Base-by-base conservation (phyloP, 92 coral and sea anemone species). In the Pocillopora grandis region DNA sequence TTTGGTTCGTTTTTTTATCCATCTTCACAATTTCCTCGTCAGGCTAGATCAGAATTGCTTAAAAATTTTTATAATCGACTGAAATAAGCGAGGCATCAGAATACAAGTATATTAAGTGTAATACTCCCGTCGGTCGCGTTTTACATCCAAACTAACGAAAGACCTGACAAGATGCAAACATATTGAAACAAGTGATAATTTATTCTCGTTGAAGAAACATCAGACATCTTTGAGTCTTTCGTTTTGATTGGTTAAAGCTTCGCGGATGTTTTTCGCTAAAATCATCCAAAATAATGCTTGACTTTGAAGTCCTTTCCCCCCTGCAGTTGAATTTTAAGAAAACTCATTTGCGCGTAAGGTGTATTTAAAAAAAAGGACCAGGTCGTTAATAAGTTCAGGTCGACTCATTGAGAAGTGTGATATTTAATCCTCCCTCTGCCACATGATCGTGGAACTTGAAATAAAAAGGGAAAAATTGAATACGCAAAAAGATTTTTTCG, bases 231-330 rank as follows among this genome's bases (percentile, higher is more conserved):
- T 37, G 5, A 68, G 55, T 11, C 16, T 21, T 17, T 37, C 18
- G 19, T 70, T 70, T 19, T 35, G 42, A 33, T 70, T 20, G 55
- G 75, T 36, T 70, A 70, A 20, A 36, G 23, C 42, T 3, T 70
- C 75, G n/a, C 75, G 3, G 21, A 70, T 37, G 13, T 23, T 79
- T 49, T 79, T 65, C 14, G 49, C 83, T 42, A 37, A 79, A 48
- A 66, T 27, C 66, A 66, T 66, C 42, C 58, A 49, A 77, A 42
- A 18, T 16, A 35, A 60, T 31, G 80, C 63, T 10, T 42, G 81
- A 11, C 59, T 62, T 20, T 18, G 19, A 78, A 27, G 21, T 21
- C 48, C 52, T 48, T 48, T 27, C 55, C 37, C 37, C 59, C 70
- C 72, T 42, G 12, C 61, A 48, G 71, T 78, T 76, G 18, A 16